Evolutionary conservation across 2,888 invertebrate genomes (phyloP).

Genomic region (Amaurobius ferox): DNA sequence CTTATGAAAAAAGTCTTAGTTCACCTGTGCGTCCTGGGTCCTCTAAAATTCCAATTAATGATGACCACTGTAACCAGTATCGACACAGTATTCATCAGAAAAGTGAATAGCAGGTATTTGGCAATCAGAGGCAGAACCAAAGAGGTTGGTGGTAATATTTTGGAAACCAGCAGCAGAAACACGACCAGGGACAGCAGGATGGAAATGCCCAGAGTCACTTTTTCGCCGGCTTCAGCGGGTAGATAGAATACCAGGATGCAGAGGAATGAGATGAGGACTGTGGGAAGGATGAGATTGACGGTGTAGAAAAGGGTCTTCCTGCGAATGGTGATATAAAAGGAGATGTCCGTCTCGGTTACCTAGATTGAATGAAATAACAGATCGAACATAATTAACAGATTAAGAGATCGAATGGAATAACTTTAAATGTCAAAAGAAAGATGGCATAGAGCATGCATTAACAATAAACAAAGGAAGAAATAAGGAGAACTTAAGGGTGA

Average conservation of each 20-base stretch:
- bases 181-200: conserved; percentile 99
- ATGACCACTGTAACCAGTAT: conserved; percentile 99
- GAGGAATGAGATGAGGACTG: conserved; percentile 98
- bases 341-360: conserved; percentile 94
- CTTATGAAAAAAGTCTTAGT: no score
- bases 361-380: background rate
- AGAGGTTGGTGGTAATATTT: conserved; percentile 99
- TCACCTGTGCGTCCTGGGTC: conserved; percentile 90
- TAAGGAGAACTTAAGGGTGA: no score
- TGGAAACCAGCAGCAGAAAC: conserved; percentile 97
- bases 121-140: conserved; percentile 98
- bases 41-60: conserved; percentile 99
- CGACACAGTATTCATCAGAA: conserved; percentile 99
- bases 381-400: no score
- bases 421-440: no score
- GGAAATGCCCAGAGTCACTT: conserved; percentile 92
- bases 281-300: conserved; percentile 98
- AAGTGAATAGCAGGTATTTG: conserved; percentile 98
- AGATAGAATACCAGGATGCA: conserved; percentile 98
- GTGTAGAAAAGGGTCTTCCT: conserved; percentile 99
- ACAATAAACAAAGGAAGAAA: no score
- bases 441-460: no score
- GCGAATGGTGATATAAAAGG: conserved; percentile 96
- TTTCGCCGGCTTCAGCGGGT: conserved; percentile 92
- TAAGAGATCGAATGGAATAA: background rate